Evolutionary conservation across 1,140 invertebrate species (phyloP).

Genomic region (Macrocentrus cingulum): DNA sequence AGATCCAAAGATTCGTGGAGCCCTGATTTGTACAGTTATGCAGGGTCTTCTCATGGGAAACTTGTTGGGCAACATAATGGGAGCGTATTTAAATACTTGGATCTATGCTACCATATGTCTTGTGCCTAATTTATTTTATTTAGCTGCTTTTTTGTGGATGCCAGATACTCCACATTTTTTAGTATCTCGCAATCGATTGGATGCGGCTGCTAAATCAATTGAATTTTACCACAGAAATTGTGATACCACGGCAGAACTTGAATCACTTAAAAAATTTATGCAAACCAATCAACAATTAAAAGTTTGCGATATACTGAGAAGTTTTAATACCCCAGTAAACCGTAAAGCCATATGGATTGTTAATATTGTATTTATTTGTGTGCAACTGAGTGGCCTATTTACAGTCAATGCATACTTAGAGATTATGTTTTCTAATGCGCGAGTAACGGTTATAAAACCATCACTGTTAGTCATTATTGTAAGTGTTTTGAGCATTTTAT

Average conservation of each 20-base stretch:
- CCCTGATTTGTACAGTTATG: constrained; percentile 63
- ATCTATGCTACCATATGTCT: constrained; percentile 63
- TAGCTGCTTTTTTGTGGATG: constrained; percentile 65
- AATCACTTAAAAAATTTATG: constrained; percentile 35
- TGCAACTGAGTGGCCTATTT: constrained; percentile 77
- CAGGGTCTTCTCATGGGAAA: constrained; percentile 62
- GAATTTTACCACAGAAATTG: constrained; percentile 39
- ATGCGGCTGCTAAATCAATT: constrained; percentile 55
- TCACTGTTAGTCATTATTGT: constrained; percentile 66
- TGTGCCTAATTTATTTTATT: constrained; percentile 59
- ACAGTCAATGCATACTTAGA: constrained; percentile 75
- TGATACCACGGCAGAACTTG: constrained; percentile 34
- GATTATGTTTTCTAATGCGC: constrained; percentile 68
- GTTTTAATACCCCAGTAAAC: constrained; percentile 49
- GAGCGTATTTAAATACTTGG: constrained; percentile 62
- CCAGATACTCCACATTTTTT: constrained; percentile 76
- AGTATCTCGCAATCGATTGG: constrained; percentile 62
- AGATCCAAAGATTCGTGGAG: constrained; percentile 66
- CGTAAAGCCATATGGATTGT: constrained; percentile 67
- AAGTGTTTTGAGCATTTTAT: constrained; percentile 66
- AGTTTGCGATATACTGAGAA: constrained; percentile 13
- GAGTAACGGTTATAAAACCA: constrained; percentile 54
- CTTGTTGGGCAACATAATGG: constrained; percentile 68
- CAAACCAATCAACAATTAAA: constrained; percentile 24
- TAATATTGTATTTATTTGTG: constrained; percentile 68